Percentiles rank a stretch among this genome's conserved stretches.
Conservation (phyloP, 1,140 invertebrate species). For the Drosophila pandora region DNA sequence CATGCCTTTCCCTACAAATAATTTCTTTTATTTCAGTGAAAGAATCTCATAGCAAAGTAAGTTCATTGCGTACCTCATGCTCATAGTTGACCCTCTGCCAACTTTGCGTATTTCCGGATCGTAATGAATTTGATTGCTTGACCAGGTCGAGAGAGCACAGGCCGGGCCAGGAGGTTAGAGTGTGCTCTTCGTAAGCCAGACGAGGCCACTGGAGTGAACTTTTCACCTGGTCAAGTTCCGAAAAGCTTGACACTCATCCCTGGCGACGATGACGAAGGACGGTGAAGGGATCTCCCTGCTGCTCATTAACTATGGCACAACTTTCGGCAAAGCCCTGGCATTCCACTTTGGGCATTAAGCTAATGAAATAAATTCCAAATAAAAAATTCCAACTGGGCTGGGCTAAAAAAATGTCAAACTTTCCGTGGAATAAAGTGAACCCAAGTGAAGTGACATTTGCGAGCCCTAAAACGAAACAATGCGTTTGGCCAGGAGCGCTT, state of each 20-base stretch:
- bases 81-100: conserved; percentile 14
- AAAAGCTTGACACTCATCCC: conserved; percentile 44
- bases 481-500: conserved; percentile 35
- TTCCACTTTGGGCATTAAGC: conserved; percentile 67
- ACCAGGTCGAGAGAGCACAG: conserved; percentile 7
- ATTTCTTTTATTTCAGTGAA: conserved; percentile 1
- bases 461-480: conserved; percentile 63
- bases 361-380: conserved; percentile 68
- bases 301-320: conserved; percentile 52
- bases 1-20: too few species aligned
- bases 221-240: conserved; percentile 42
- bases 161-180: not conserved
- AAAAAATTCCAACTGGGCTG: conserved; percentile 31
- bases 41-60: conserved; percentile 17
- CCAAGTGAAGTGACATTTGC: conserved; percentile 46
- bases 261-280: conserved; percentile 8
- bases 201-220: conserved; percentile 33
- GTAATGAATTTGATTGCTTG: conserved; percentile 57
- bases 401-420: conserved; percentile 36
- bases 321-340: conserved; percentile 44
- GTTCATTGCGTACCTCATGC: conserved; percentile 1
- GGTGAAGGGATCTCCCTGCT: conserved; percentile 4
- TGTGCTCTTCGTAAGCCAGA: conserved; percentile 31
- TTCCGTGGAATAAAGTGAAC: conserved; percentile 21
- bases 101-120: conserved; percentile 57